These are phyloP conservation scores for Pseudomyrmex pallidus DNA, from an alignment of 1,140 invertebrate species.

Conservation along the genomic window DNA sequence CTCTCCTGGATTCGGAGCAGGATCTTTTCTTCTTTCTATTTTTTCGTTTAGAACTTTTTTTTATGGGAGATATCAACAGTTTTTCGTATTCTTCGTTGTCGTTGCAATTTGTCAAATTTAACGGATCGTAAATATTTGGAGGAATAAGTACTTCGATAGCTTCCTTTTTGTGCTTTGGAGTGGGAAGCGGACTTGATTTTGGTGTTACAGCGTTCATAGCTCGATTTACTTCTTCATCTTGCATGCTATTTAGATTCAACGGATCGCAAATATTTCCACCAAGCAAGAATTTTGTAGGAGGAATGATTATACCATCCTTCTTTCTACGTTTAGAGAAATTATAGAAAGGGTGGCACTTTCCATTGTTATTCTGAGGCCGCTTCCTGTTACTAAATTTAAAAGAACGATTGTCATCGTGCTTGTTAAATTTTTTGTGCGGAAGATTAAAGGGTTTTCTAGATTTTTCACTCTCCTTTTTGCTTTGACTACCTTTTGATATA, in stretches of 20 bases:
- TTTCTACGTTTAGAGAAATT: slow-evolving; percentile 89
- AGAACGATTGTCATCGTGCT: slow-evolving; percentile 81
- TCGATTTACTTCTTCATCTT: slow-evolving; percentile 94
- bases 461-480: slow-evolving; percentile 82
- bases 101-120: slow-evolving; percentile 93
- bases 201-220: slow-evolving; percentile 95
- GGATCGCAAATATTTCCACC: slow-evolving; percentile 98
- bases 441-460: slow-evolving; percentile 75
- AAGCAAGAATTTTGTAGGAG: slow-evolving; percentile 96
- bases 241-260: slow-evolving; percentile 96
- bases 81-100: slow-evolving; percentile 93
- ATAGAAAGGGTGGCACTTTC: slow-evolving; percentile 85
- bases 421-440: slow-evolving; percentile 81
- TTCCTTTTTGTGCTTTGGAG: slow-evolving; percentile 92
- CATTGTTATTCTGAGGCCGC: slow-evolving; percentile 84
- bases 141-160: slow-evolving; percentile 96
- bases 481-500: slow-evolving; percentile 73
- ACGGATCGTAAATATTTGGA: slow-evolving; percentile 95
- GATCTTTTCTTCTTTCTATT: slow-evolving; percentile 85
- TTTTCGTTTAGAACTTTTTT: slow-evolving; percentile 87
- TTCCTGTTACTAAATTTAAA: slow-evolving; percentile 84
- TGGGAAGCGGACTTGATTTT: slow-evolving; percentile 94
- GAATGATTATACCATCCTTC: slow-evolving; percentile 89
- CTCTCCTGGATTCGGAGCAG: slow-evolving; percentile 85
- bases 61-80: slow-evolving; percentile 88